These are phyloP conservation scores for Cavia aperea DNA, from an alignment of 2,113 vertebrate genomes.

Conservation along the genomic window DNA sequence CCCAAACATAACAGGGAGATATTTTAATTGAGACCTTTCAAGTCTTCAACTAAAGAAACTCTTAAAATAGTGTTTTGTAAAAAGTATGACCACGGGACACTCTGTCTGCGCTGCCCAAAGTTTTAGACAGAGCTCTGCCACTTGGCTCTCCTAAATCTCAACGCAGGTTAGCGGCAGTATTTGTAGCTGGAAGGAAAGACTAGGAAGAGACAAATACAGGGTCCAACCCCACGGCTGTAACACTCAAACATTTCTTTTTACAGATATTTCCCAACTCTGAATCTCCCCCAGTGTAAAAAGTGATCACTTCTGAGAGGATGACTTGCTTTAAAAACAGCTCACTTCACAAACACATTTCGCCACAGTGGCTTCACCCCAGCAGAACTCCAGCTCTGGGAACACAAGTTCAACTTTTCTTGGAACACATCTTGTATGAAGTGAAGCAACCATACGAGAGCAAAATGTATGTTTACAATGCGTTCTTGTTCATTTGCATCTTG, in stretches of 20 bases:
- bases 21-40: slow-evolving; percentile 26
- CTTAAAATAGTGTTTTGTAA: slow-evolving; percentile 29
- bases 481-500: background rate
- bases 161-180: background rate
- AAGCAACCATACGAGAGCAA: rapidly evolving
- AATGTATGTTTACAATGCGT: background rate
- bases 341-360: background rate
- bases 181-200: background rate
- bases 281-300: background rate
- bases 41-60: slow-evolving; percentile 21
- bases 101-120: background rate
- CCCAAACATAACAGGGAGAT: background rate
- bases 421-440: background rate
- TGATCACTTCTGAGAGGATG: background rate
- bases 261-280: background rate
- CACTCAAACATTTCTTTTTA: background rate
- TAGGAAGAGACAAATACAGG: rapidly evolving
- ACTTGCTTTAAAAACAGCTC: slow-evolving; percentile 4
- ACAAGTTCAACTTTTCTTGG: background rate
- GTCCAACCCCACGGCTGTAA: background rate
- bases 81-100: background rate
- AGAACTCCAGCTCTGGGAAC: background rate
- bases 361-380: background rate
- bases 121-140: background rate
- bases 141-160: background rate